Base-by-base conservation (phyloP, 2,888 invertebrate genomes). In the Macaria liturata region DNA sequence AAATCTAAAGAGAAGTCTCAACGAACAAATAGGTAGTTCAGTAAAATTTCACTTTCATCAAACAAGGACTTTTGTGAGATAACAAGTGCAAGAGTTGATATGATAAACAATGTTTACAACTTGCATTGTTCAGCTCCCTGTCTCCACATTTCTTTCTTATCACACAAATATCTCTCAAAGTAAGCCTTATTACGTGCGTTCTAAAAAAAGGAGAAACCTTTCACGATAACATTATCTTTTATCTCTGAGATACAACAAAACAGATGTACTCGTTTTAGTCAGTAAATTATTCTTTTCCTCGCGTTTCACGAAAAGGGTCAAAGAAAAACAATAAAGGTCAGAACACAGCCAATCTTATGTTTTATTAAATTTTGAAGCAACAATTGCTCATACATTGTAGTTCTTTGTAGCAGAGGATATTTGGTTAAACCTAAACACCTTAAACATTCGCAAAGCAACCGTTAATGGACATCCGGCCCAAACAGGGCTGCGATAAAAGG, bases 381-480 rank as follows among this genome's bases (percentile, higher is more conserved):
- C 3, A 6, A 37, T 37, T 37, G 4, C 34, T 37, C 34, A 37
- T 37, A 37, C 34, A 20, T 20, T 20, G 20, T 20, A 20, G 20
- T 37, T 7, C 34, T 37, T 37, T 37, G 34, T 37, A 2, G 4
- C 34, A 37, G 34, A 37, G 34, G 34, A 37, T 37, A 37, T 37
- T 37, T 37, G 5, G 34, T 6, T 37, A 4, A 37, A 37, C 4
- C 34, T 6, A 6, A 6, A 37, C 7, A 37, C 34, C 34, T 37
- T 37, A 7, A 37, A 73, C 77, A 69, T 74, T 79, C 52, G 73
- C 76, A 80, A 75, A 83, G 80, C 81, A 80, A 74, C 71, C 70
- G 75, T 75, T 78, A 81, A 81, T 80, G 76, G 76, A 77, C 71
- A 81, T 82, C 81, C 81, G 79, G 61, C 69, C 67, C 68, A 63